A percentile compares a stretch with the other conserved stretches of the same genome.
These are phyloP conservation scores for Vanacampus margaritifer DNA, from an alignment of 2,113 vertebrate genomes.

Conservation along the genomic window DNA sequence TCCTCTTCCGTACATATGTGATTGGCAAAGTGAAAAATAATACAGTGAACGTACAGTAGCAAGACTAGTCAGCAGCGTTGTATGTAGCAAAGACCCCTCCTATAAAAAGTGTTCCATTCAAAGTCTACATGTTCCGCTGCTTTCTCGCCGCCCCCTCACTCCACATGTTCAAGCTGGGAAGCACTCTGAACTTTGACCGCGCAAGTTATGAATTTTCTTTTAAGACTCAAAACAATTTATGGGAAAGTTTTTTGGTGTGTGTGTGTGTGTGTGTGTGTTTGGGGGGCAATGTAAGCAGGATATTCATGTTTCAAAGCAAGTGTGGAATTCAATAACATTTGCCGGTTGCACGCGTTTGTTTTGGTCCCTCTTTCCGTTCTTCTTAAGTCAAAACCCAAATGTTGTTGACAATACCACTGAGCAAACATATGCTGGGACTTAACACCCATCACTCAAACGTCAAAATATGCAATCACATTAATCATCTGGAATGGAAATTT, in stretches of 20 bases:
- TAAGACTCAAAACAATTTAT: slow-evolving; percentile 58
- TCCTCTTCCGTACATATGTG: too few species aligned
- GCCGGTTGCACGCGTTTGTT: slow-evolving; percentile 58
- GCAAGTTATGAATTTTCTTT: slow-evolving; percentile 74
- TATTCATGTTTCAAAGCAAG: slow-evolving; percentile 70
- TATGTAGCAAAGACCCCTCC: background rate
- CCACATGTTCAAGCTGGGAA: slow-evolving; percentile 32
- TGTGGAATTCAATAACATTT: slow-evolving; percentile 55
- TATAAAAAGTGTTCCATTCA: background rate
- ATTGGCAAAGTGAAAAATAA: too few species aligned
- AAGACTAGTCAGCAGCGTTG: background rate
- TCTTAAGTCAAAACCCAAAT: slow-evolving; percentile 33
- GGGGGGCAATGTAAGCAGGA: slow-evolving; percentile 61
- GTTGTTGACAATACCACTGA: background rate
- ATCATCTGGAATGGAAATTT: background rate
- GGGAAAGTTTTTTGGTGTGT: slow-evolving; percentile 47
- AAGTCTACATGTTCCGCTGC: background rate
- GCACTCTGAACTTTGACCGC: slow-evolving; percentile 72
- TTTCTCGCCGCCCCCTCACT: background rate
- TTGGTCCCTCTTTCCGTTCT: slow-evolving; percentile 47
- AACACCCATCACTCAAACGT: background rate
- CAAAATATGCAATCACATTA: background rate
- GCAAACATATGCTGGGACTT: background rate
- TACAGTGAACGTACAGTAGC: background rate
- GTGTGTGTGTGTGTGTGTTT: too few species aligned